Evolutionary conservation across 2,888 invertebrate species (phyloP).

Genomic region (Acronicta psi): DNA sequence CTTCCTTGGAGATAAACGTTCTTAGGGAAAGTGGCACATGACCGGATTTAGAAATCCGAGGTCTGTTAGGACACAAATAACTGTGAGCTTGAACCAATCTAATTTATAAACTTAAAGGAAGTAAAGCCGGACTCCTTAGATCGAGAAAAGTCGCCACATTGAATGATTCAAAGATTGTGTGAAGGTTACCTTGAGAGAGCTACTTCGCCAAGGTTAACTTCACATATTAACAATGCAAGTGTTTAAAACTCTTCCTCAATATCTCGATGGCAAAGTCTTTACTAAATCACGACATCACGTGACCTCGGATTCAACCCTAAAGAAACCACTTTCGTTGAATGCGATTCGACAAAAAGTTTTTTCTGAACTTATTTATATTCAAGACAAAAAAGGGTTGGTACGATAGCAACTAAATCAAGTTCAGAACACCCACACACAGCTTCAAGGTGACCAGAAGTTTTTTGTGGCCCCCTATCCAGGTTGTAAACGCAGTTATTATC

Average conservation of each 20-base stretch:
- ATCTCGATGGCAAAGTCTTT: constrained; percentile 22
- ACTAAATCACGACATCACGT: constrained; percentile 30
- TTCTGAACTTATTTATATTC: constrained; percentile 85
- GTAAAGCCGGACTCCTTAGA: constrained; percentile 33
- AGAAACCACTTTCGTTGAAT: constrained; percentile 48
- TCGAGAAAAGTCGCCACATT: constrained; percentile 38
- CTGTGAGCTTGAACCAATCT: neutral
- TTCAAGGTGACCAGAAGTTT: constrained; percentile 83
- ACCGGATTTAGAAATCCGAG: constrained; percentile 23
- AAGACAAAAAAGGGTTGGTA: constrained; percentile 87
- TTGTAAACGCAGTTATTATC: constrained; percentile 66
- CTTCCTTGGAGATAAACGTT: constrained; percentile 55
- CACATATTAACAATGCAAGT: constrained; percentile 35
- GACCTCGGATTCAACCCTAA: constrained; percentile 29
- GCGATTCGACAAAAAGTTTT: constrained; percentile 62
- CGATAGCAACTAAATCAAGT: constrained; percentile 86
- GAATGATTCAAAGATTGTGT: constrained; percentile 26
- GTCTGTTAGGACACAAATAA: neutral
- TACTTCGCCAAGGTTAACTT: constrained; percentile 23
- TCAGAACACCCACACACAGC: constrained; percentile 83
- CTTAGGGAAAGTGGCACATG: constrained; percentile 44
- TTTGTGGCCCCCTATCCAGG: constrained; percentile 71
- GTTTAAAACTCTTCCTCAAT: constrained; percentile 26
- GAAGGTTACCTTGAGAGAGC: constrained; percentile 47
- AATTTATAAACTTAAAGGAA: constrained; percentile 15